These are phyloP conservation scores for Pteronura brasiliensis DNA, from an alignment of 2,113 vertebrate genomes.

Conservation along the genomic window DNA sequence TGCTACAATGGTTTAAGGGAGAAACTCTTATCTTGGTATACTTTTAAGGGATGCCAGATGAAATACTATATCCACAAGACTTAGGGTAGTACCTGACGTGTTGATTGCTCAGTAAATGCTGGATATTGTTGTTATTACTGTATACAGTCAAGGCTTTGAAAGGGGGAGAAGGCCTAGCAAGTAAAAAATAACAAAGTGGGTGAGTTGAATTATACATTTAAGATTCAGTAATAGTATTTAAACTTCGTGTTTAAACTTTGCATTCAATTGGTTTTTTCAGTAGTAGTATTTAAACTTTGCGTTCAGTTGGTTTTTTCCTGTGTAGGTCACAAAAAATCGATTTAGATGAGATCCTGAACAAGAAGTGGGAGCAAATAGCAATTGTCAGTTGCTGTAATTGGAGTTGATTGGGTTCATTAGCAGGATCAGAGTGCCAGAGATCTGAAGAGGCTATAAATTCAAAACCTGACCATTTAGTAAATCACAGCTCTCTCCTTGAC, in stretches of 20 bases:
- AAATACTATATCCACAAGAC: background rate
- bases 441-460: background rate
- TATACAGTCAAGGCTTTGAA: background rate
- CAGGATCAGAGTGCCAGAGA: background rate
- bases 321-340: background rate
- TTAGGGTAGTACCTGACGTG: background rate
- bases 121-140: background rate
- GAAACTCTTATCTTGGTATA: background rate
- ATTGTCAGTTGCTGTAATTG: background rate
- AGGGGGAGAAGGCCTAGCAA: background rate
- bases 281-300: background rate
- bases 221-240: background rate
- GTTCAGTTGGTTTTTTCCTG: background rate
- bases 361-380: background rate
- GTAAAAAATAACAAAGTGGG: background rate
- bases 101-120: background rate
- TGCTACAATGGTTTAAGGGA: background rate
- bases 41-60: background rate
- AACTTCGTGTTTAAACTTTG: background rate
- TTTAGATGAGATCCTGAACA: background rate
- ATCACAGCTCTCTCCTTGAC: background rate
- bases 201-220: background rate
- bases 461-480: background rate
- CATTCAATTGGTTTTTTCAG: background rate
- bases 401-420: background rate